Conservation (phyloP, 2,113 vertebrate genomes). For the Melanerpes aurifrons region DNA sequence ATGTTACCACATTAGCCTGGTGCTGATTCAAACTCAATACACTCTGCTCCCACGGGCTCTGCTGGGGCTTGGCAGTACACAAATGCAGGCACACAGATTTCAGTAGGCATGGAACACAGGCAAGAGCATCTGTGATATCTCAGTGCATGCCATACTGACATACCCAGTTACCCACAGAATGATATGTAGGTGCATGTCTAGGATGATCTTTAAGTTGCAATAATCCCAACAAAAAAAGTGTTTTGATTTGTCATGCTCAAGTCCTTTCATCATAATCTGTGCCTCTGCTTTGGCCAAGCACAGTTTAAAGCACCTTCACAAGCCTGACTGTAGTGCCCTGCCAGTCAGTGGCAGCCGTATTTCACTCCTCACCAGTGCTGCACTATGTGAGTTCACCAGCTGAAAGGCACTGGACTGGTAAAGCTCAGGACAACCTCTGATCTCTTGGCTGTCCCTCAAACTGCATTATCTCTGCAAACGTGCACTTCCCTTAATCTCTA, state of each 20-base stretch:
- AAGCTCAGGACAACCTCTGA: not conserved
- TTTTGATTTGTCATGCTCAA: not conserved
- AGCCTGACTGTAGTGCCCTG: not conserved
- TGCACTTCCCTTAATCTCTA: not conserved
- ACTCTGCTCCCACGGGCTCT: not conserved
- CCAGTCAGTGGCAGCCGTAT: not conserved
- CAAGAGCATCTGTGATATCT: rapidly evolving
- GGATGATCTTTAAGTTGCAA: not conserved
- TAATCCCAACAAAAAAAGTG: not conserved
- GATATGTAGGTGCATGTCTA: not conserved
- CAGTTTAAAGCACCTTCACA: not conserved
- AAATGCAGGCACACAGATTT: not conserved
- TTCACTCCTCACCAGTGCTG: not conserved
- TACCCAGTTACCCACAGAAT: not conserved
- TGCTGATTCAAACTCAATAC: not conserved
- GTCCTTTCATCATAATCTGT: not conserved
- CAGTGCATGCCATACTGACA: rapidly evolving
- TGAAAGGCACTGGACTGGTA: not conserved
- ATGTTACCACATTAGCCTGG: not conserved
- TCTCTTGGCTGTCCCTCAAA: constrained; percentile 12
- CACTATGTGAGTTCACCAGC: not conserved
- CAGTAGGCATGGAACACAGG: not conserved
- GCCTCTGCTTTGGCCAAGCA: not conserved
- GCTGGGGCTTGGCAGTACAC: not conserved
- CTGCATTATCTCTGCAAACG: constrained; percentile 28